Evolutionary conservation across 1,140 invertebrate genomes (phyloP).

Genomic region (Heliothis virescens): DNA sequence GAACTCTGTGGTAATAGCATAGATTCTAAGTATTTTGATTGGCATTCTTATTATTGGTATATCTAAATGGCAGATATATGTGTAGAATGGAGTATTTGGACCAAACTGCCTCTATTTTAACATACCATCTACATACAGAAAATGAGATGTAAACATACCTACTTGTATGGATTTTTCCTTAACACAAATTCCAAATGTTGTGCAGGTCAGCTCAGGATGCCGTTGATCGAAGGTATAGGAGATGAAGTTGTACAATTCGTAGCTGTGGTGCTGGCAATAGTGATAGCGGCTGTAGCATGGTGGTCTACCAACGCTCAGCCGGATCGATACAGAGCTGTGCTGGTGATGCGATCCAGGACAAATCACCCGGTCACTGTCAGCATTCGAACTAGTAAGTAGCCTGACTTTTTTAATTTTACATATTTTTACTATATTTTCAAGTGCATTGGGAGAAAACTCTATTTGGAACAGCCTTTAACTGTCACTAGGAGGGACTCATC

Average conservation of each 20-base stretch:
- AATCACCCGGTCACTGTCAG: conserved; percentile 75
- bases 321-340: conserved; percentile 83
- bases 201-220: conserved; percentile 82
- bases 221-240: conserved; percentile 92
- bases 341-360: conserved; percentile 81
- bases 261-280: conserved; percentile 87
- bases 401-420: conserved; percentile 23
- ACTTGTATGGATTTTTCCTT: neutral
- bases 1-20: too few relatives aligned
- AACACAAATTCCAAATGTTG: neutral
- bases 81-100: too few relatives aligned
- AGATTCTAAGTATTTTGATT: too few relatives aligned
- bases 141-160: neutral
- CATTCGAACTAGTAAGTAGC: conserved; percentile 72
- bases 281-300: conserved; percentile 90
- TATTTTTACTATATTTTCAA: neutral
- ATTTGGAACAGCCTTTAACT: too few relatives aligned
- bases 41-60: too few relatives aligned
- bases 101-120: too few relatives aligned
- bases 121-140: too few relatives aligned
- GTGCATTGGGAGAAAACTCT: too few relatives aligned
- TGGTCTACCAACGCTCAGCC: conserved; percentile 88
- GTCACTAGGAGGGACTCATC: too few relatives aligned
- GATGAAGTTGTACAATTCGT: conserved; percentile 93
- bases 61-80: too few relatives aligned